Conservation (phyloP, 2,797 vertebrate genomes). For the Clarias fuscus region DNA sequence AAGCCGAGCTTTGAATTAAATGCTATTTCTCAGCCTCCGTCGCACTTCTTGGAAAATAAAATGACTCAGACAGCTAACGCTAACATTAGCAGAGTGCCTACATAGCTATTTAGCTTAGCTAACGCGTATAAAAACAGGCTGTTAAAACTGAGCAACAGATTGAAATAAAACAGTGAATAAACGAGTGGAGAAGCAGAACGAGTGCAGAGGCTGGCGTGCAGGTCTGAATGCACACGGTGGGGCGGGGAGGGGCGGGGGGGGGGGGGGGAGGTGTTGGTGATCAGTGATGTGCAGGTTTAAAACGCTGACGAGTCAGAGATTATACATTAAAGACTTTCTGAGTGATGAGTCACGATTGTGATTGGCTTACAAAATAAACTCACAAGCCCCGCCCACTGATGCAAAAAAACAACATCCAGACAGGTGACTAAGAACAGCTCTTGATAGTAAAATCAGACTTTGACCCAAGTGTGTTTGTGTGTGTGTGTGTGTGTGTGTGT, state of each 20-base stretch:
- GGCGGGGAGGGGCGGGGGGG: too few relatives aligned
- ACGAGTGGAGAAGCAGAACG: neutral
- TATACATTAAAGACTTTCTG: neutral
- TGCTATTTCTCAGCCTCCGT: neutral
- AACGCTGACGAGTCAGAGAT: neutral
- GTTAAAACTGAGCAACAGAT: neutral
- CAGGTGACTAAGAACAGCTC: too few relatives aligned
- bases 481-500: neutral
- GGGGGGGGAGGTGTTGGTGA: too few relatives aligned
- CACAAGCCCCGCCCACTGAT: neutral
- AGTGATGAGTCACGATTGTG: neutral
- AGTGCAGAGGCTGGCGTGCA: neutral
- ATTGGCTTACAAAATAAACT: neutral
- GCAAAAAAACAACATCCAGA: neutral
- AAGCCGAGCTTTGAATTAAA: neutral
- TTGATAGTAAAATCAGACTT: neutral
- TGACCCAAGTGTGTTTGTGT: neutral
- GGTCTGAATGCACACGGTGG: neutral
- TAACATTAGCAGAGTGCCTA: neutral
- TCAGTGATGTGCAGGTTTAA: too few relatives aligned
- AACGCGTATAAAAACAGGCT: too few relatives aligned
- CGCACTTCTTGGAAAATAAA: neutral
- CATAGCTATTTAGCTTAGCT: neutral
- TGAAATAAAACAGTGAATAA: neutral
- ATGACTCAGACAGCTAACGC: neutral